A percentile compares a stretch with the other conserved stretches of the same genome.
Evolutionary conservation across 1,140 invertebrate species (phyloP).

Genomic region (Mizuhopecten yessoensis): DNA sequence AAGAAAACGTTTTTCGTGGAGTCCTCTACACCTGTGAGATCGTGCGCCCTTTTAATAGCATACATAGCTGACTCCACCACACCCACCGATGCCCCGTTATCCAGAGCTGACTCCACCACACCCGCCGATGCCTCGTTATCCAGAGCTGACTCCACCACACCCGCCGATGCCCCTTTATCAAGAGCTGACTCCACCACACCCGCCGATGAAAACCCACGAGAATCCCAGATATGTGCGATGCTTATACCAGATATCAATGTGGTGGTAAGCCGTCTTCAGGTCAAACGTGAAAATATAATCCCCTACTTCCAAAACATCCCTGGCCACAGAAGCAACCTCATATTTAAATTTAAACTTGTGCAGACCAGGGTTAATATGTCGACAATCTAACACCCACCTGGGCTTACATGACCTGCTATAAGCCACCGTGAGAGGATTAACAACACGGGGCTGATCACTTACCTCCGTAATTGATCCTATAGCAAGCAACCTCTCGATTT

Average conservation of each 20-base stretch:
- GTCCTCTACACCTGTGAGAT: conserved; percentile 25
- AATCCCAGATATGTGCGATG: conserved; percentile 47
- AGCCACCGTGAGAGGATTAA: conserved; percentile 58
- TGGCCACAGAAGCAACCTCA: conserved; percentile 32
- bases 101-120: not conserved
- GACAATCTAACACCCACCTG: conserved; percentile 53
- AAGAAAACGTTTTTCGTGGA: conserved; percentile 46
- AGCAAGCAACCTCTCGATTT: conserved; percentile 43
- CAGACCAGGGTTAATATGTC: conserved; percentile 41
- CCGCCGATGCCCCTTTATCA: not conserved
- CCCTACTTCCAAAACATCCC: conserved; percentile 19
- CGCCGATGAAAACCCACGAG: not conserved
- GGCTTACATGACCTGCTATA: conserved; percentile 45
- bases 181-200: too few species aligned
- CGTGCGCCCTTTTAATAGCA: conserved; percentile 45
- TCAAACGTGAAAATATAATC: conserved; percentile 55
- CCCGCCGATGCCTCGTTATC: not conserved
- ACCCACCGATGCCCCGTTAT: not conserved
- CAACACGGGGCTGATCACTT: conserved; percentile 41
- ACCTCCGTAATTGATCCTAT: conserved; percentile 51
- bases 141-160: not conserved
- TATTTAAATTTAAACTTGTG: conserved; percentile 42
- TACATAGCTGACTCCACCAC: conserved; percentile 24
- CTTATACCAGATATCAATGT: conserved; percentile 41
- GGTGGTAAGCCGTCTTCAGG: conserved; percentile 52